Evolutionary conservation across 2,888 invertebrate genomes (phyloP).

Genomic region (Saturnia pavonia): DNA sequence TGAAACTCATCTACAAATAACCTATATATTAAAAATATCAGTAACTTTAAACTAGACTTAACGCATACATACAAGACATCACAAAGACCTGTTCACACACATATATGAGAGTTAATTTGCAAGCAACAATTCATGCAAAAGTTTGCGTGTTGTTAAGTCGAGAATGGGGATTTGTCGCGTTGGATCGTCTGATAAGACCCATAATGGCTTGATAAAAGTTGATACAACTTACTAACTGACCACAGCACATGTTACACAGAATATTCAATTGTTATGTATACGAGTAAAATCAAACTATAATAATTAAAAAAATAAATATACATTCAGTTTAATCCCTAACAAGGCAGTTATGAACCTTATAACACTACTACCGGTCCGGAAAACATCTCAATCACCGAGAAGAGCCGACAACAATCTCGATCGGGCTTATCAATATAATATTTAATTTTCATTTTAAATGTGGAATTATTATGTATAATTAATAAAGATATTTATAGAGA

Average conservation of each 20-base stretch:
- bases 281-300: neutral
- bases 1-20: neutral
- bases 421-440: too few species aligned
- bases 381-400: too few species aligned
- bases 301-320: too few species aligned
- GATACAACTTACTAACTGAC: slow-evolving; percentile 25
- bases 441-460: too few species aligned
- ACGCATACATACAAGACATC: neutral
- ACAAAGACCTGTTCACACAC: neutral
- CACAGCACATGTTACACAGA: slow-evolving; percentile 8
- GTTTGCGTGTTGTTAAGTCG: slow-evolving; percentile 22
- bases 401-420: too few species aligned
- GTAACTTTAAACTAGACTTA: neutral
- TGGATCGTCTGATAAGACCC: slow-evolving; percentile 29
- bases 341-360: too few species aligned
- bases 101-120: slow-evolving; percentile 9
- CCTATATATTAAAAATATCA: neutral
- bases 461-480: too few species aligned
- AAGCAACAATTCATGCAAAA: slow-evolving; percentile 12
- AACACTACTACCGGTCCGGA: too few species aligned
- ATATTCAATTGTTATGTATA: neutral
- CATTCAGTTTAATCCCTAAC: too few species aligned
- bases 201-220: slow-evolving; percentile 31
- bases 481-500: too few species aligned
- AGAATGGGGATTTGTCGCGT: slow-evolving; percentile 22